Evolutionary conservation across 2,113 vertebrate genomes (phyloP).

Genomic region (Calyptommatus sinebrachiatus): DNA sequence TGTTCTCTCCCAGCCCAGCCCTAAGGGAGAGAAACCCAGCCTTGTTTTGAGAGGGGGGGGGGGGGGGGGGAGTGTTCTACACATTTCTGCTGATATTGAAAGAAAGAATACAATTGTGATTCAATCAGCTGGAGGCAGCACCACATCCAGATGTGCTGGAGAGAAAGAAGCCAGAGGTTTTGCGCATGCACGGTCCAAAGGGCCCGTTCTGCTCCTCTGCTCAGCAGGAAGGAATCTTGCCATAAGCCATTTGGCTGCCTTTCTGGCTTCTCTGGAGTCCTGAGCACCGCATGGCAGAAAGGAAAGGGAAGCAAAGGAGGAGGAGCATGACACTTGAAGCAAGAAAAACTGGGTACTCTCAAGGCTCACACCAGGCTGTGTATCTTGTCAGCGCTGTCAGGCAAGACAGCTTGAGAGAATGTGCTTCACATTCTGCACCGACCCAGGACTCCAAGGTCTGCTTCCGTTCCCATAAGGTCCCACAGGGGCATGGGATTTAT

Average conservation of each 20-base stretch:
- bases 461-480: slow-evolving; percentile 16
- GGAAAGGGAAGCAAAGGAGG: too few relatives aligned
- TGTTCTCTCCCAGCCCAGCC: neutral
- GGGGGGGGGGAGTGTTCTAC: neutral
- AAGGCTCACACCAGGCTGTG: neutral
- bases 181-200: neutral
- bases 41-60: neutral
- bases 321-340: too few relatives aligned
- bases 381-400: neutral
- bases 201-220: neutral
- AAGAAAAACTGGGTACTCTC: neutral
- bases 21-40: neutral
- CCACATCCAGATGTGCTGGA: neutral
- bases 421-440: too few relatives aligned
- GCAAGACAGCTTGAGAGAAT: neutral
- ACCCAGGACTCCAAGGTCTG: neutral
- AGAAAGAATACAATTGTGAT: neutral
- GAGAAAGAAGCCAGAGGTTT: neutral
- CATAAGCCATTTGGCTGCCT: neutral
- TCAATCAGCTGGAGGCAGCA: neutral
- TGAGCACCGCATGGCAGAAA: neutral
- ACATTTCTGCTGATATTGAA: neutral
- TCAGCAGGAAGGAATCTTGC: neutral
- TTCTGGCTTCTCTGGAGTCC: neutral
- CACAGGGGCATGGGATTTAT: neutral